Conservation (phyloP, 2,888 invertebrate species). For the Callosobruchus maculatus region DNA sequence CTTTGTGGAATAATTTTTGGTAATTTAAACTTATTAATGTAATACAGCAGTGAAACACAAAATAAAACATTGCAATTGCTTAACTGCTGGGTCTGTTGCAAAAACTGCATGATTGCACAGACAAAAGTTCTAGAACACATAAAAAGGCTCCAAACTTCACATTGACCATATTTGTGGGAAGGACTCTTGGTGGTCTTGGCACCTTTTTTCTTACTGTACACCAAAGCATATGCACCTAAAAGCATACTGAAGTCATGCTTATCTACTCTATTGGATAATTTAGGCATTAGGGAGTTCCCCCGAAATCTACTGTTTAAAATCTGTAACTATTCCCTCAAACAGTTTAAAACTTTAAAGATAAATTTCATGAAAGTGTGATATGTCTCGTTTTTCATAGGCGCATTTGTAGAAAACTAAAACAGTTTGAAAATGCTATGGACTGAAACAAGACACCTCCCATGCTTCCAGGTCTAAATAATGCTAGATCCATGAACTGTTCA, state of each 20-base stretch:
- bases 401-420: too few species aligned
- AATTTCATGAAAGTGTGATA: too few species aligned
- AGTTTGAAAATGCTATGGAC: too few species aligned
- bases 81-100: too few species aligned
- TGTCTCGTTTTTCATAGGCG: too few species aligned
- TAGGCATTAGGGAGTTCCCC: not conserved
- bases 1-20: too few species aligned
- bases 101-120: not conserved
- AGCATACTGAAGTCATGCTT: conserved; percentile 3
- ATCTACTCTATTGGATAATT: not conserved
- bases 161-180: not conserved
- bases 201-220: conserved; percentile 7
- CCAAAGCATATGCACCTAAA: not conserved
- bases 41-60: too few species aligned
- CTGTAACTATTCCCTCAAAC: not conserved
- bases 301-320: not conserved
- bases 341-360: not conserved
- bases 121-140: not conserved
- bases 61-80: too few species aligned
- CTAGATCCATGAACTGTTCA: not conserved
- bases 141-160: not conserved
- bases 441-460: not conserved
- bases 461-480: not conserved
- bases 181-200: conserved; percentile 17
- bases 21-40: too few species aligned